phyloP scores from a whole-genome alignment of 2,797 vertebrate genomes.

The Argentina silus region DNA sequence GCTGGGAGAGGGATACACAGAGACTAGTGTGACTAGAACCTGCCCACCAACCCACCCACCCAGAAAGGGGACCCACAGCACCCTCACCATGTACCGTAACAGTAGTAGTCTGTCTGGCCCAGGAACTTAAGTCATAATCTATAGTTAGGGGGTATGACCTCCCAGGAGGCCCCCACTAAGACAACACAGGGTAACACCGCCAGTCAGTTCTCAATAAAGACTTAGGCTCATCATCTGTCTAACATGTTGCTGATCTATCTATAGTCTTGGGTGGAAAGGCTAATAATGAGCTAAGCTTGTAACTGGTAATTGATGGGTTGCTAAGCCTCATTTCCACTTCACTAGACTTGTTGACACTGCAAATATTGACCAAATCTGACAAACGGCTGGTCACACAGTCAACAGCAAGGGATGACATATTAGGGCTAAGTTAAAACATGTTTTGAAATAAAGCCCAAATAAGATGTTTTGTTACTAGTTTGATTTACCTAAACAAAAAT shows the following conservation, averaged over 20 bases:
- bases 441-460: too few relatives aligned
- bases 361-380: neutral
- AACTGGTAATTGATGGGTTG: neutral
- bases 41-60: constrained; percentile 3
- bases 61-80: constrained; percentile 1
- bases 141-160: constrained; percentile 18
- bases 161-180: constrained; percentile 11
- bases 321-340: neutral
- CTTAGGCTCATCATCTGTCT: too few relatives aligned
- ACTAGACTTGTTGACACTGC: neutral
- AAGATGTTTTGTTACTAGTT: too few relatives aligned
- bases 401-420: neutral
- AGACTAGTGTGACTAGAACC: constrained; percentile 16
- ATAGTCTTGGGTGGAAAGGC: constrained; percentile 4
- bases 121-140: constrained; percentile 35
- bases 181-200: neutral
- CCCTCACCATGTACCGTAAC: constrained; percentile 32
- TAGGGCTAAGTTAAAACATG: too few relatives aligned
- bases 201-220: constrained; percentile 17
- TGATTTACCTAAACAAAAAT: too few relatives aligned
- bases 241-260: neutral
- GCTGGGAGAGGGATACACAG: constrained; percentile 23
- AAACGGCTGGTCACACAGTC: neutral
- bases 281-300: constrained; percentile 11
- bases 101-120: constrained; percentile 6